These are phyloP conservation scores for Aphelinus certus DNA, from an alignment of 1,140 invertebrate species.

Conservation along the genomic window DNA sequence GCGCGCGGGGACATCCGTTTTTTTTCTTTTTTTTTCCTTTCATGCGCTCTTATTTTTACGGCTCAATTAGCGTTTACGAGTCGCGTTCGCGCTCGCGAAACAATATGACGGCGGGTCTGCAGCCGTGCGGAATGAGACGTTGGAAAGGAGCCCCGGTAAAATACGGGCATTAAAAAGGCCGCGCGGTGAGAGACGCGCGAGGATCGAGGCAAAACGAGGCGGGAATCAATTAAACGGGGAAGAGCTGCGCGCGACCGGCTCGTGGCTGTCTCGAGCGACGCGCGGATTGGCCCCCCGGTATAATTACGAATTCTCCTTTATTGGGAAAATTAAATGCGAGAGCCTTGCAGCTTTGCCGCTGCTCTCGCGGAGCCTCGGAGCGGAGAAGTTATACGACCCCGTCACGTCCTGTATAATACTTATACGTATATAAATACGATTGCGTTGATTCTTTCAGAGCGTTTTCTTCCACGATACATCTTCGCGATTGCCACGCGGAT, in stretches of 20 bases:
- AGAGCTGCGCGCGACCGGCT: neutral
- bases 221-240: constrained; percentile 9
- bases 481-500: too few relatives aligned
- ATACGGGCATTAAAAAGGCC: neutral
- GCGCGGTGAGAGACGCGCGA: too few relatives aligned
- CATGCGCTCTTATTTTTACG: neutral
- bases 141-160: neutral
- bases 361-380: too few relatives aligned
- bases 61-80: constrained; percentile 30
- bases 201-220: too few relatives aligned
- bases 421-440: too few relatives aligned
- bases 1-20: too few relatives aligned
- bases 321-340: constrained; percentile 4
- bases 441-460: too few relatives aligned
- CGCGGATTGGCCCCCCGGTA: neutral
- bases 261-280: neutral
- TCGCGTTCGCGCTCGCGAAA: neutral
- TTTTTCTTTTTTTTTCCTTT: too few relatives aligned
- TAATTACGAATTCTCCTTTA: constrained; percentile 7
- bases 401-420: too few relatives aligned
- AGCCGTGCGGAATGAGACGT: constrained; percentile 1
- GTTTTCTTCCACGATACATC: too few relatives aligned
- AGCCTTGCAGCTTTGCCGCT: neutral
- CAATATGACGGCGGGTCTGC: neutral
- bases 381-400: too few relatives aligned